Base-by-base conservation (phyloP, 2,113 vertebrate species). In the Eurypyga helias region DNA sequence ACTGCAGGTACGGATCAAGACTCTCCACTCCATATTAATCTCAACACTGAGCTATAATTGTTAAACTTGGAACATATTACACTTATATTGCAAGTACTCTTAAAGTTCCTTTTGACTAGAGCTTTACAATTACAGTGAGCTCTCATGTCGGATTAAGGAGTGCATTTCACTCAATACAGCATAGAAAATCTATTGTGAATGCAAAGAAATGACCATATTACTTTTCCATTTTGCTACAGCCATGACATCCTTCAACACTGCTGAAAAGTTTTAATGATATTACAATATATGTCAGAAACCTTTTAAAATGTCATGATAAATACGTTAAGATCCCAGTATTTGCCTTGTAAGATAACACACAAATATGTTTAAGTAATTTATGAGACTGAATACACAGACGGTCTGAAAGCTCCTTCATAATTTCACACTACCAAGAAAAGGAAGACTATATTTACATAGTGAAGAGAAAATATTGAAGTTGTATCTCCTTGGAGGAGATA, bases 191-290 rank as follows among this genome's bases (percentile, higher is more conserved):
- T 87, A 83, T 81, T 88, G 60, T 45, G 76, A 78, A 93, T 71
- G 64, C 60, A 86, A 90, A 90, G 54, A 96, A 93, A 87, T 58
- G 16, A 58, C 90, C 55, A n/a, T 43, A 81, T 71, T 94, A 89
- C 33, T 81, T 85, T 90, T 93, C 55, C 71, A 83, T 92, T 79
- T 97, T 96, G 88, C 92, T 88, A 78, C 29, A 88, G 83, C 83
- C 88, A 64, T 12, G 28, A 75, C 29, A 60, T 92, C 54, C 52
- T 88, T 81, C 80, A 91, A 76, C 2, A 7, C 13, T 88, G 46
- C 29, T 80, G 67, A 36, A 66, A 90, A 84, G 20, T 86, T 92
- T 95, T 87, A 89, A 92, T 70, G 79, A 58, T 64, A 89, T 28
- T 43, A 64, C 46, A 78, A 38, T 48, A 51, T 18, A 58, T 24